Conservation (phyloP, 1,140 invertebrate species). For the Pogonomyrmex barbatus region DNA sequence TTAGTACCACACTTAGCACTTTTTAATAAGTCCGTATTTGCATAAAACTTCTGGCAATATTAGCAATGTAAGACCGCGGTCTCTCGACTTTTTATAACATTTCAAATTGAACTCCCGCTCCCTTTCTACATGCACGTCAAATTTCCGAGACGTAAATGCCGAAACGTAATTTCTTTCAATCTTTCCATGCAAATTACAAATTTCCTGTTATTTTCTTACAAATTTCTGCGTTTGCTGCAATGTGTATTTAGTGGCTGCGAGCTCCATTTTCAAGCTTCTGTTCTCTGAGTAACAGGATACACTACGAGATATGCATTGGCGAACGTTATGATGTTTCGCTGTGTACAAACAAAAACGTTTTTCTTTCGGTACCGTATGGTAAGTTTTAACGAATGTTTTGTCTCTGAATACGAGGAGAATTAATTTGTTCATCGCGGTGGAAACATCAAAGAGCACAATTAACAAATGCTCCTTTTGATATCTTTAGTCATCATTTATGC, state of each 20-base stretch:
- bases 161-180: neutral
- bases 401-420: neutral
- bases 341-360: slow-evolving; percentile 31
- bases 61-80: neutral
- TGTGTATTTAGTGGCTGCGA: neutral
- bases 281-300: slow-evolving; percentile 24
- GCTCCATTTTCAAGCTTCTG: slow-evolving; percentile 7
- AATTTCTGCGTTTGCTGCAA: neutral
- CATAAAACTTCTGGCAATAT: neutral
- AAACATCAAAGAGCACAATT: neutral
- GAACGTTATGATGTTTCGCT: slow-evolving; percentile 1
- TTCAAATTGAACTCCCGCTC: neutral
- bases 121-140: neutral
- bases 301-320: neutral
- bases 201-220: neutral
- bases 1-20: neutral
- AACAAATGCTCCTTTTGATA: neutral
- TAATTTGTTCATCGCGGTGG: neutral
- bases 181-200: neutral
- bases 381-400: slow-evolving; percentile 52
- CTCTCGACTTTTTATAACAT: neutral
- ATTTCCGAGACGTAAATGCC: neutral
- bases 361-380: neutral
- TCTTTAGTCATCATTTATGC: neutral
- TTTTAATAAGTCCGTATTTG: slow-evolving; percentile 11